Evolutionary conservation across 1,140 invertebrate species (phyloP), one percentile per base, ranked within the genome.

Genomic region (Tetragnatha versicolor): DNA sequence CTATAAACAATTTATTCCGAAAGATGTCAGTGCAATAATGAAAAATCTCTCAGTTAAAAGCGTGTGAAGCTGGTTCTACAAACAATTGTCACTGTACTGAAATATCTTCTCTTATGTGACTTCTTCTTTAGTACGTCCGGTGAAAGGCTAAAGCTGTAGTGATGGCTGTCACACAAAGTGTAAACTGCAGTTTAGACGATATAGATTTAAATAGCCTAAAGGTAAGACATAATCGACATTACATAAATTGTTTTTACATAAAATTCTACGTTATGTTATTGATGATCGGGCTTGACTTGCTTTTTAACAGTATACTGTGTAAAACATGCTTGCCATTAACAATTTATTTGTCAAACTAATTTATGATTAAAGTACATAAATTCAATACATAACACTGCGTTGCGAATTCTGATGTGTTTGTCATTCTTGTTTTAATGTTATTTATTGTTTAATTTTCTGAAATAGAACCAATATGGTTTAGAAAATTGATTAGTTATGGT

Each of bases 181-280:
- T 96, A 88, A 97, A 97, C 89, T 96, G 94, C 90, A 95, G 94
- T 87, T 90, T 98, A 85, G 95, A 98, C 89, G 96, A 98, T 90
- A 98, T 98, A 89, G 96, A 98, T 90, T 91, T 98, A 85, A 94
- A 94, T 87, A 93, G 94, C 83, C 88, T 98, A 83, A 96, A 98
- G 91, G 95, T 97, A 91, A 91, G 86, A 60, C 2, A 27, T 53
- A 25, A 22, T 33, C 3, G 6, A 27, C 4, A 12, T 3, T 63
- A 27, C 7, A n/a, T n/a, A 7, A 33, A 31, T 31, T n/a, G 5
- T 65, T 45, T 22, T 42, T 25, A 65, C 35, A 27, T 29, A 27
- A 3, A 3, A 17, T 17, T 39, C 42, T 39, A n/a, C 27, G 42
- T 17, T 65, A 39, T 12, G 10, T 65, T 65, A 1, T 25, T 2